Base-by-base conservation (phyloP, 2,888 invertebrate genomes). In the Eupeodes luniger region DNA sequence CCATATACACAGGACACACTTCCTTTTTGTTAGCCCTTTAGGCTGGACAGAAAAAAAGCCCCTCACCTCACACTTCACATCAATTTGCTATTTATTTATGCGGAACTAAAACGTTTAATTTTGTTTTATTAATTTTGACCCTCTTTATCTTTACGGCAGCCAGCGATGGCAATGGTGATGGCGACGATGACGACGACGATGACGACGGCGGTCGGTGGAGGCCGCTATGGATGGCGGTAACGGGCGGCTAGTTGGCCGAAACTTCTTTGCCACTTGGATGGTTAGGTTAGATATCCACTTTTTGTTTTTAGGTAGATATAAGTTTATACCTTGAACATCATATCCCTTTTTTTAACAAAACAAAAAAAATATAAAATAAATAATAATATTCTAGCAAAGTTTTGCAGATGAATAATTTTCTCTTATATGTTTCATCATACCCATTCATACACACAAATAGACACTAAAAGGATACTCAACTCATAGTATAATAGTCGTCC, bases 351-450 rank as follows among this genome's bases (percentile, higher is more conserved):
- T 47, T 0, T 0, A 16, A 53, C 16, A 16, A 53, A 53, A 53
- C 16, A 40, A n/a, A 62, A 19, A 66, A 16, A 27, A 10, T n/a
- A 75, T 10, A 40, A n/a, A 40, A 49, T 47, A 16, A 27, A 10
- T 34, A 75, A 69, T 34, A 59, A 51, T 67, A 75, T 55, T 66
- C 53, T 49, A 27, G 27, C 59, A 81, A 49, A 49, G 34, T 81
- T 81, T 75, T 55, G 51, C 67, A 76, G 76, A 81, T 81, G 76
- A 76, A 76, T 76, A 62, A 55, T 69, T 76, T 47, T 59, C 59
- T 72, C 72, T 67, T 49, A 53, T 49, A 53, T 62, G 16, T 62
- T 76, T 64, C 36, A 51, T 62, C 57, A 47, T 59, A 59, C 27
- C 1, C 4, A n/a, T 19, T n/a, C 14, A 49, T 2, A 57, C 2